Percentiles rank a stretch among this genome's conserved stretches.
Conservation (phyloP, 2,888 invertebrate species). For the Campaea margaritaria region DNA sequence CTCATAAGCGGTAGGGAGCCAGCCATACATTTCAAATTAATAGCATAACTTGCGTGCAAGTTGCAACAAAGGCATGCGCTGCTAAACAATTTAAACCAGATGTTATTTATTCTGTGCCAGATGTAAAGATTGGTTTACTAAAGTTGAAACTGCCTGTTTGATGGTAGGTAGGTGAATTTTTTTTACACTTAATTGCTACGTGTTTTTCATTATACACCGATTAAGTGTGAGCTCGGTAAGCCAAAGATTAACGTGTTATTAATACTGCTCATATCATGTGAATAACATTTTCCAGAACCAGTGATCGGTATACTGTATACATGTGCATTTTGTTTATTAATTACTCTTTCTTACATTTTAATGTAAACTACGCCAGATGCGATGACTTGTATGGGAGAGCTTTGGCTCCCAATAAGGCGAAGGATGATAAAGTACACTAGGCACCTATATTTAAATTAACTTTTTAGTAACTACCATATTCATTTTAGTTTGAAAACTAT, state of each 20-base stretch:
- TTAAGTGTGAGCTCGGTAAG: too few relatives aligned
- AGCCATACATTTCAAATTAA: background rate
- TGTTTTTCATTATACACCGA: background rate
- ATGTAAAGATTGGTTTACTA: slow-evolving; percentile 1
- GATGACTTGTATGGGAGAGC: too few relatives aligned
- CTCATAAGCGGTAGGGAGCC: background rate
- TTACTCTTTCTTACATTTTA: background rate
- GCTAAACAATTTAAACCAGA: slow-evolving; percentile 4
- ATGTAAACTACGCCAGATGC: too few relatives aligned
- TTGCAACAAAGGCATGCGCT: background rate
- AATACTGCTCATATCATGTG: background rate
- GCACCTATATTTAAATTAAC: too few relatives aligned
- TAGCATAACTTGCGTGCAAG: background rate
- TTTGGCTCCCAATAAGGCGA: too few relatives aligned
- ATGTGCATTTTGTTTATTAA: background rate
- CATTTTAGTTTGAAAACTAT: too few relatives aligned
- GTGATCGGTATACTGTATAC: background rate
- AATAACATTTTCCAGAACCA: background rate
- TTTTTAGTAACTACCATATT: too few relatives aligned
- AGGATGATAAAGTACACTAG: too few relatives aligned
- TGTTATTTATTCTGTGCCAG: too few relatives aligned
- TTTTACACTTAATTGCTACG: background rate
- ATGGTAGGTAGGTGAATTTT: background rate
- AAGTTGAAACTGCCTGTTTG: too few relatives aligned
- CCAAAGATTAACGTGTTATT: background rate